A percentile compares a stretch with the other conserved stretches of the same genome.
phyloP scores from a whole-genome alignment of 2,888 invertebrate genomes.

The Synergus itoensis region DNA sequence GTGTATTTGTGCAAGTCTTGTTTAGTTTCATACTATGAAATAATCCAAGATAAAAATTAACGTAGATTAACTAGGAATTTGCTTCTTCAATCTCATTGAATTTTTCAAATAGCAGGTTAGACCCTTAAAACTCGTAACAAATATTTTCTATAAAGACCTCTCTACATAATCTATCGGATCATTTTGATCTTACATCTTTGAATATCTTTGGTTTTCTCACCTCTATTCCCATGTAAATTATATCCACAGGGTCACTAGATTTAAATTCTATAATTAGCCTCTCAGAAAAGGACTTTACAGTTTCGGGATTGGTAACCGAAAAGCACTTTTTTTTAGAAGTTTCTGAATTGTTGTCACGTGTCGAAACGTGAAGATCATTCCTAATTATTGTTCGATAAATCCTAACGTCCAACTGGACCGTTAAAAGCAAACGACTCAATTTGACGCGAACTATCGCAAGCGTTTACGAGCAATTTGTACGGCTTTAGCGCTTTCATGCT shows the following conservation, averaged over 20 bases:
- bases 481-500: conserved; percentile 15
- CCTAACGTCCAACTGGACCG: not conserved
- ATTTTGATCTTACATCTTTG: conserved; percentile 60
- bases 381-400: conserved; percentile 29
- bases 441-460: conserved; percentile 6
- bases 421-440: conserved; percentile 15
- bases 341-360: not conserved
- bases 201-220: conserved; percentile 42
- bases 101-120: conserved; percentile 61
- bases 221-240: conserved; percentile 36
- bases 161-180: conserved; percentile 53
- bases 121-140: conserved; percentile 65
- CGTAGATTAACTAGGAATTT: conserved; percentile 29
- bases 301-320: not conserved
- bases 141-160: conserved; percentile 56
- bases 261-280: not conserved
- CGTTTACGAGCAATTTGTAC: conserved; percentile 25
- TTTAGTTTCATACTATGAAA: conserved; percentile 41
- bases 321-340: not conserved
- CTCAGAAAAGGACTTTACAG: not conserved
- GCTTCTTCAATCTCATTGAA: conserved; percentile 27
- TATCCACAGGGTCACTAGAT: conserved; percentile 37
- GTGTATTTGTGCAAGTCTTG: conserved; percentile 40
- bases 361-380: conserved; percentile 1
- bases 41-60: conserved; percentile 41